These are phyloP conservation scores for Nansenia antarctica DNA, from an alignment of 2,113 vertebrate species.

Conservation along the genomic window DNA sequence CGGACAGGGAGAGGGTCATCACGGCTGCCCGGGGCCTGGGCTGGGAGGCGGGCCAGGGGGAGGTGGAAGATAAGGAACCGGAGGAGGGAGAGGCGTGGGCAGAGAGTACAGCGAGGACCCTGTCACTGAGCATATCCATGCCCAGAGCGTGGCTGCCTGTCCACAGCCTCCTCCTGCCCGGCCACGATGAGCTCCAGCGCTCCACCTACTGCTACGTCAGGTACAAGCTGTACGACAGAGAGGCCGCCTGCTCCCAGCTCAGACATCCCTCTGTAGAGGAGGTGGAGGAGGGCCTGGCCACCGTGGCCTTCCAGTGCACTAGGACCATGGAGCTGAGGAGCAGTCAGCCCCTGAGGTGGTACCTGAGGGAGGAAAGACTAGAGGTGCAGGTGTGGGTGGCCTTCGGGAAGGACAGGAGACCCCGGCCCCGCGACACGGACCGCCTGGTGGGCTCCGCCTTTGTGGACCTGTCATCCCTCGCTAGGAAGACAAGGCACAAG, in stretches of 20 bases:
- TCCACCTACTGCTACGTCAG: conserved; percentile 88
- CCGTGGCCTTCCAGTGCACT: conserved; percentile 77
- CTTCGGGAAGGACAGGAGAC: conserved; percentile 76
- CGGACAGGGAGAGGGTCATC: conserved; percentile 83
- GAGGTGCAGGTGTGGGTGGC: conserved; percentile 94
- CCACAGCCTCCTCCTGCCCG: conserved; percentile 80
- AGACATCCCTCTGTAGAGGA: conserved; percentile 72
- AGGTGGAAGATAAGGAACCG: conserved; percentile 15
- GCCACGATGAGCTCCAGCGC: conserved; percentile 71
- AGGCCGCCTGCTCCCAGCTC: conserved; percentile 81
- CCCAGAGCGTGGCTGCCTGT: conserved; percentile 86
- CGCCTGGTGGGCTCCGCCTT: conserved; percentile 90
- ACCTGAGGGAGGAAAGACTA: conserved; percentile 87
- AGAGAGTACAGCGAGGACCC: not conserved
- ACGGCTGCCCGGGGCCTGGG: conserved; percentile 80
- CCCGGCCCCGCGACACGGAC: conserved; percentile 85
- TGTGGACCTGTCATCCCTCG: conserved; percentile 79
- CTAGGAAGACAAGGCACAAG: conserved; percentile 63
- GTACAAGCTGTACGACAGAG: conserved; percentile 84
- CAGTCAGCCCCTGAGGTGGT: conserved; percentile 86
- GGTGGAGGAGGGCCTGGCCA: conserved; percentile 58
- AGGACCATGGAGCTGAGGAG: conserved; percentile 70
- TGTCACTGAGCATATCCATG: conserved; percentile 75
- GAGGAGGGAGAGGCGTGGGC: conserved; percentile 41
- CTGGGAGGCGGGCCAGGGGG: conserved; percentile 70